Percentiles rank a stretch among this genome's conserved stretches.
These are phyloP conservation scores for Rhorus exstirpatorius DNA, from an alignment of 2,888 invertebrate species.

Conservation along the genomic window DNA sequence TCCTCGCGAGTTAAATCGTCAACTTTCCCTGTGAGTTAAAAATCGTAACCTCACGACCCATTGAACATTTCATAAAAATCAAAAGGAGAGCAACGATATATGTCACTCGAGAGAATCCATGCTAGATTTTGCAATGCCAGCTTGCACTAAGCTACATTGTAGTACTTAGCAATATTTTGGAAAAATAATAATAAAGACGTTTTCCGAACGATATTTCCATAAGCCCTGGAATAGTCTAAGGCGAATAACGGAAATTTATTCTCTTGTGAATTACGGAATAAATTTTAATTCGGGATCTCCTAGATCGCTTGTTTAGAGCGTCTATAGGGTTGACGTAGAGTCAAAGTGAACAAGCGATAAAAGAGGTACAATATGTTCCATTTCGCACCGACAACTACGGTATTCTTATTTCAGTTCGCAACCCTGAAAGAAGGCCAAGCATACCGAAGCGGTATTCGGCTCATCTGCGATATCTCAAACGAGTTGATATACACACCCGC, in stretches of 20 bases:
- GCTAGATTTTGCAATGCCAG: no score
- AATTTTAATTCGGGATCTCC: no score
- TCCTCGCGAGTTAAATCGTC: no score
- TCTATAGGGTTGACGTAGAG: no score
- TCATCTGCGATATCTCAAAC: no score
- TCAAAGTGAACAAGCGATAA: conserved; percentile 2
- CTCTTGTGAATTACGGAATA: conserved; percentile 14
- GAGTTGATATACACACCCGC: conserved; percentile 1
- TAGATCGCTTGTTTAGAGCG: no score
- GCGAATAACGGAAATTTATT: not conserved
- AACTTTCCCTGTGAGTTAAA: no score
- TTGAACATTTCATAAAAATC: no score
- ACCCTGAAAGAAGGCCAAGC: conserved; percentile 41
- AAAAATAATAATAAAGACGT: conserved; percentile 14
- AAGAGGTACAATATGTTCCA: conserved; percentile 5
- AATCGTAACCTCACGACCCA: no score
- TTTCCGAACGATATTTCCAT: not conserved
- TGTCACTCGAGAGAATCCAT: no score
- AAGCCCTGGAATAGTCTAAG: conserved; percentile 14
- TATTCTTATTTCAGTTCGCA: conserved; percentile 15
- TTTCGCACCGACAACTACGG: conserved; percentile 23
- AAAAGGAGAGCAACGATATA: no score
- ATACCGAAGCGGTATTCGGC: not conserved
- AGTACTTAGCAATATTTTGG: not conserved
- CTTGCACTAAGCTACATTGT: no score